Conservation (phyloP, 1,140 invertebrate species). For the Rhopalosiphum padi region DNA sequence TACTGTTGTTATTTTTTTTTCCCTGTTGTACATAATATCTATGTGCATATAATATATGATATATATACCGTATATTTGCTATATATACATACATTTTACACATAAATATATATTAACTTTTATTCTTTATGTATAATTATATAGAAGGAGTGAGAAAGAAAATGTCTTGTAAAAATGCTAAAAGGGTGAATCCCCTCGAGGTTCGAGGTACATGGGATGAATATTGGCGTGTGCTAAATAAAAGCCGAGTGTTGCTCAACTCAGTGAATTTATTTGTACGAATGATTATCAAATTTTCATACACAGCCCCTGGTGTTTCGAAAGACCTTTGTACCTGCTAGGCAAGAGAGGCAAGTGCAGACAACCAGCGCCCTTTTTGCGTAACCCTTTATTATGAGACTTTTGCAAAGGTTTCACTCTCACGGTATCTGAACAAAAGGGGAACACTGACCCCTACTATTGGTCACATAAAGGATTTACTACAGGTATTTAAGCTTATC, state of each 20-base stretch:
- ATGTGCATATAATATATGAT: background rate
- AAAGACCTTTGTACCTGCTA: slow-evolving; percentile 53
- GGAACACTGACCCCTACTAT: slow-evolving; percentile 22
- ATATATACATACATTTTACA: background rate
- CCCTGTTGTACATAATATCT: background rate
- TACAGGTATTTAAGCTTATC: slow-evolving; percentile 36
- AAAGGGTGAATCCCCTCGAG: slow-evolving; percentile 47
- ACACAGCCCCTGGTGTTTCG: slow-evolving; percentile 3
- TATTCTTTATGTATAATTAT: background rate
- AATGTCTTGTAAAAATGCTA: slow-evolving; percentile 43
- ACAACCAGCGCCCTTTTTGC: slow-evolving; percentile 37
- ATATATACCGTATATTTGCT: background rate
- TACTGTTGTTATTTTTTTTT: slow-evolving; percentile 41
- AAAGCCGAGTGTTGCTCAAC: slow-evolving; percentile 48
- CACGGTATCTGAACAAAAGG: slow-evolving; percentile 40
- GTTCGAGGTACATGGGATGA: background rate
- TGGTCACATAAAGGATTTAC: slow-evolving; percentile 30
- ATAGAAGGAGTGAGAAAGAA: background rate
- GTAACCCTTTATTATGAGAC: slow-evolving; percentile 53
- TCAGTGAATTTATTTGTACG: slow-evolving; percentile 35
- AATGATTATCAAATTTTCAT: slow-evolving; percentile 46
- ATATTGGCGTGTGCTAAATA: slow-evolving; percentile 52
- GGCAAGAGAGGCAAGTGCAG: slow-evolving; percentile 51
- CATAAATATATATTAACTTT: background rate
- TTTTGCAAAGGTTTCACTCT: slow-evolving; percentile 55